Conservation (phyloP, 2,797 vertebrate genomes). For the Pangasius krempfi region DNA sequence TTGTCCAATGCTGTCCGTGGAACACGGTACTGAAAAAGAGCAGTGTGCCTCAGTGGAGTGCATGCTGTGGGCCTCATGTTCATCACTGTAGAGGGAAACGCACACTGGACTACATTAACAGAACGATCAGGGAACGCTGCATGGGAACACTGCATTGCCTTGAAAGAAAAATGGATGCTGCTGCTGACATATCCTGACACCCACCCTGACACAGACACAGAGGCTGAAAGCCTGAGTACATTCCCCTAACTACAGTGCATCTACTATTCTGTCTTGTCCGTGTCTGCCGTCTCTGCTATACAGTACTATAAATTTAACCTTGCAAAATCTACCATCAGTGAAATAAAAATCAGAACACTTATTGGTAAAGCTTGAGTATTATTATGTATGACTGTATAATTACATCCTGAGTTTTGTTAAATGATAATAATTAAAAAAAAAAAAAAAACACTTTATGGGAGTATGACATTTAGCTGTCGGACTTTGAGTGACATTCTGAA, state of each 20-base stretch:
- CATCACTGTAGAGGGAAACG: not conserved
- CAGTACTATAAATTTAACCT: not conserved
- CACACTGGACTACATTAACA: not conserved
- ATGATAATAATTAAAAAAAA: not conserved
- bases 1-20: not conserved
- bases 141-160: not conserved
- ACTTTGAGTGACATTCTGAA: conserved; percentile 47
- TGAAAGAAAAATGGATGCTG: conserved; percentile 9
- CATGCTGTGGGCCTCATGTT: not conserved
- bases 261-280: not conserved
- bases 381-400: conserved; percentile 20
- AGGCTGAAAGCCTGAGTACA: not conserved
- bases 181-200: not conserved
- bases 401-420: conserved; percentile 30
- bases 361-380: not conserved
- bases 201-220: not conserved
- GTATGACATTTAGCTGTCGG: conserved; percentile 47
- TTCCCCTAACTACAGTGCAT: not conserved
- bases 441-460: conserved; percentile 8
- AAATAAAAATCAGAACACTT: not conserved
- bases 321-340: not conserved
- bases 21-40: not conserved
- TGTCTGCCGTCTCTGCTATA: not conserved
- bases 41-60: not conserved
- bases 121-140: not conserved